Conservation (phyloP, 2,113 vertebrate genomes). For the Campylorhamphus procurvoides region DNA sequence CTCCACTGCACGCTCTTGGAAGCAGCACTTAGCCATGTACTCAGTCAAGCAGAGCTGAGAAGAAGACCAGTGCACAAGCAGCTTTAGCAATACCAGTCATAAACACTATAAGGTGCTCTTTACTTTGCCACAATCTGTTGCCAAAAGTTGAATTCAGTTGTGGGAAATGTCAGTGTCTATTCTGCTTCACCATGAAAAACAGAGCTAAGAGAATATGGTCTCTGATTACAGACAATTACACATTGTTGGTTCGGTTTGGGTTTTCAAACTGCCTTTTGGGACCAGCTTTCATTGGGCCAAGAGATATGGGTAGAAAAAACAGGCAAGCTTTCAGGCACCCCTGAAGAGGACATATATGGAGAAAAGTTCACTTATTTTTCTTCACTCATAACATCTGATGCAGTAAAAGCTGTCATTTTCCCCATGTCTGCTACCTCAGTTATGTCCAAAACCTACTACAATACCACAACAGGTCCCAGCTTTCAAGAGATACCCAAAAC, state of each 20-base stretch:
- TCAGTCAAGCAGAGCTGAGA: not conserved
- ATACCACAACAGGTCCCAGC: not conserved
- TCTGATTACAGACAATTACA: not conserved
- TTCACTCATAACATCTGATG: not conserved
- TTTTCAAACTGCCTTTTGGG: not conserved
- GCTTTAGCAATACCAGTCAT: conserved; percentile 36
- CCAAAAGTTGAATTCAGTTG: conserved; percentile 41
- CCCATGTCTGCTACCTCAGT: not conserved
- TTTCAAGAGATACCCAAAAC: not conserved
- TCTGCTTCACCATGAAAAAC: not conserved
- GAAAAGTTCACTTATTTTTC: conserved; percentile 27
- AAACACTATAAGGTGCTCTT: conserved; percentile 63
- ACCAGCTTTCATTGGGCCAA: not conserved
- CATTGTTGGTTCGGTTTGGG: not conserved
- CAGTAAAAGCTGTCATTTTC: not conserved
- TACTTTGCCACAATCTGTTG: conserved; percentile 25
- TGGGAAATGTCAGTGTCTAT: not conserved
- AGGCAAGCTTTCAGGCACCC: not conserved
- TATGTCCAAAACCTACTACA: not conserved
- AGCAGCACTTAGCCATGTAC: not conserved
- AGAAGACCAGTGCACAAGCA: not conserved
- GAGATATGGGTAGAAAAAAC: not conserved
- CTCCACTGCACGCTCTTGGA: not conserved
- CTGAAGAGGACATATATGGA: not conserved
- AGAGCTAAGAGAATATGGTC: conserved; percentile 14